A percentile compares a stretch with the other conserved stretches of the same genome.
phyloP scores from a whole-genome alignment of 2,888 invertebrate genomes.

The Dendrolimus houi region DNA sequence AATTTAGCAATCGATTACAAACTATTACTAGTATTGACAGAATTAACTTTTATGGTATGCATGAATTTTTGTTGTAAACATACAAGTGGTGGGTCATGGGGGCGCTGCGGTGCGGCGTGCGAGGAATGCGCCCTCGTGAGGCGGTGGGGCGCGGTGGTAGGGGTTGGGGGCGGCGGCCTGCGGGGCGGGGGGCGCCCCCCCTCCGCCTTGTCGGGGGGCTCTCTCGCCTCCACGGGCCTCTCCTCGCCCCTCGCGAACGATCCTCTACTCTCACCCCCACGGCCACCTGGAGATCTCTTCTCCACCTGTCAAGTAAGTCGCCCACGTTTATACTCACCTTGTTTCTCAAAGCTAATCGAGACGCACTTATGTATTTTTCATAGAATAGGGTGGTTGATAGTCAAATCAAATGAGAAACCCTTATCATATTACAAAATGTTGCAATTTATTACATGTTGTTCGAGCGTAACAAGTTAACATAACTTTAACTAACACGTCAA shows the following conservation, averaged over 20 bases:
- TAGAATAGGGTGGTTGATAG: no score
- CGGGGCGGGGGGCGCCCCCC: conserved; percentile 33
- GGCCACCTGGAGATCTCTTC: conserved; percentile 30
- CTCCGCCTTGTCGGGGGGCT: conserved; percentile 7
- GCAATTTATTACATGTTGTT: no score
- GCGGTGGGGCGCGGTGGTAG: conserved; percentile 10
- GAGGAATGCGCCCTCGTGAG: conserved; percentile 46
- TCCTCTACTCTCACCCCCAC: conserved; percentile 20
- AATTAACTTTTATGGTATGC: no score
- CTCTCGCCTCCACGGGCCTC: conserved; percentile 6
- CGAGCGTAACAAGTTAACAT: no score
- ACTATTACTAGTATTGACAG: no score
- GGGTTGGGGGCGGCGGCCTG: conserved; percentile 35
- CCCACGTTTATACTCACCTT: no score
- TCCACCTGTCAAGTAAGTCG: conserved; percentile 22
- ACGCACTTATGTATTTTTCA: no score
- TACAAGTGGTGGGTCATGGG: conserved; percentile 46
- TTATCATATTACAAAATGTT: no score
- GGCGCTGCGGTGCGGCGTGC: conserved; percentile 38
- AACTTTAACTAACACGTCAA: no score
- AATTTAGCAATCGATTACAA: no score
- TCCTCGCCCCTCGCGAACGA: conserved; percentile 19
- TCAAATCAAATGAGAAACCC: no score
- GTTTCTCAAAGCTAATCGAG: no score
- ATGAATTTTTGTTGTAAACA: conserved; percentile 8